Conservation (phyloP, 2,113 vertebrate species). For the Erpornis zantholeuca region DNA sequence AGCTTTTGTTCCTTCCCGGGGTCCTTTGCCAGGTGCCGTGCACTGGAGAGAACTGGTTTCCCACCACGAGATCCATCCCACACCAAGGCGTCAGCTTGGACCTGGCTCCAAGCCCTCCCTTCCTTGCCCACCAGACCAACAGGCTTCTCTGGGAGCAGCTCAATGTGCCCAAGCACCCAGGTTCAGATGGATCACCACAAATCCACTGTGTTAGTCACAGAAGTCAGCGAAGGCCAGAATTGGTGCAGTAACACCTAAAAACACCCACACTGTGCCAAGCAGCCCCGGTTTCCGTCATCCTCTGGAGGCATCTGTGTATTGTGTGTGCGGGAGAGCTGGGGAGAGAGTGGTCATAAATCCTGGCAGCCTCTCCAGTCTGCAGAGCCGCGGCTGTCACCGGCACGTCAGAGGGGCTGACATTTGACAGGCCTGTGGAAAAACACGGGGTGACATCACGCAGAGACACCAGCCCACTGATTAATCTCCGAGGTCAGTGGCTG, state of each 20-base stretch:
- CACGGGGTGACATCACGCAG: slow-evolving; percentile 48
- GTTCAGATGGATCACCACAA: rapidly evolving
- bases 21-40: not conserved
- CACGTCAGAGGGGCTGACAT: not conserved
- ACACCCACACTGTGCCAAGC: rapidly evolving
- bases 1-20: not conserved
- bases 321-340: not conserved
- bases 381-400: slow-evolving; percentile 1
- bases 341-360: not conserved
- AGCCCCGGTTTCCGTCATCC: not conserved
- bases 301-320: not conserved
- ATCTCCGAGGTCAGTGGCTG: not conserved
- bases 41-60: not conserved
- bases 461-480: slow-evolving; percentile 1
- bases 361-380: not conserved
- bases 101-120: not conserved
- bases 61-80: rapidly evolving
- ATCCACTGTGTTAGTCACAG: not conserved
- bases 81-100: not conserved
- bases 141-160: not conserved
- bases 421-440: slow-evolving; percentile 44
- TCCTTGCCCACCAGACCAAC: rapidly evolving
- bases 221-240: not conserved
- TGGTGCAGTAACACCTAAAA: not conserved
- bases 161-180: rapidly evolving